A percentile compares a stretch with the other conserved stretches of the same genome.
Evolutionary conservation across 2,888 invertebrate genomes (phyloP).

Genomic region (Drosophila nigricruria): DNA sequence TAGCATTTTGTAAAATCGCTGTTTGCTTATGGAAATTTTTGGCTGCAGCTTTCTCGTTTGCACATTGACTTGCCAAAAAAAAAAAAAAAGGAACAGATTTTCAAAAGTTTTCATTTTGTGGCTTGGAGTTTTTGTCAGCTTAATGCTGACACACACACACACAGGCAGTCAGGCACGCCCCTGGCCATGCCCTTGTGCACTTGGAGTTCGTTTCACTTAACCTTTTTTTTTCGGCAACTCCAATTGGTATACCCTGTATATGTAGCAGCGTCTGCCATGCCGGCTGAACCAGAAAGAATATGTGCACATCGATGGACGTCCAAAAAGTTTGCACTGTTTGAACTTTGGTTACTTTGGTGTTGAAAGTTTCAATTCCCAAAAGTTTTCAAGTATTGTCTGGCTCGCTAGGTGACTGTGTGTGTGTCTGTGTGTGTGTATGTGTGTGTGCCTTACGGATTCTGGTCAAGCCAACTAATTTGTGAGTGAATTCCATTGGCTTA

Average conservation of each 20-base stretch:
- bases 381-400: slow-evolving; percentile 45
- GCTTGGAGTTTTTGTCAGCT: slow-evolving; percentile 63
- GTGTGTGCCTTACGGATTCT: slow-evolving; percentile 29
- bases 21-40: slow-evolving; percentile 68
- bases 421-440: slow-evolving; percentile 1
- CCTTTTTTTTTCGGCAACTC: slow-evolving; percentile 46
- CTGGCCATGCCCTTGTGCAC: slow-evolving; percentile 47
- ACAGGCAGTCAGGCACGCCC: slow-evolving; percentile 10
- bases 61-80: slow-evolving; percentile 19
- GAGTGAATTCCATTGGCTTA: slow-evolving; percentile 43
- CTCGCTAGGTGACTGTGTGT: slow-evolving; percentile 7
- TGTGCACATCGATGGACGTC: slow-evolving; percentile 57
- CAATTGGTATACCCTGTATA: slow-evolving; percentile 28
- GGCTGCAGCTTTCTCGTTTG: slow-evolving; percentile 12
- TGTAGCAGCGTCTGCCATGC: slow-evolving; percentile 19
- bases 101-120: slow-evolving; percentile 71
- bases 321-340: slow-evolving; percentile 67
- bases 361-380: slow-evolving; percentile 57
- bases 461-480: slow-evolving; percentile 60
- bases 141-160: slow-evolving; percentile 26
- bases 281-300: slow-evolving; percentile 41
- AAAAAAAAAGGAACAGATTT: slow-evolving; percentile 22
- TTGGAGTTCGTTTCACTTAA: slow-evolving; percentile 72
- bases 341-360: slow-evolving; percentile 67
- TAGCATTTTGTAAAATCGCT: slow-evolving; percentile 64